Evolutionary conservation across 1,140 invertebrate species (phyloP), one percentile per base, ranked within the genome.

Genomic region (Manduca sexta): DNA sequence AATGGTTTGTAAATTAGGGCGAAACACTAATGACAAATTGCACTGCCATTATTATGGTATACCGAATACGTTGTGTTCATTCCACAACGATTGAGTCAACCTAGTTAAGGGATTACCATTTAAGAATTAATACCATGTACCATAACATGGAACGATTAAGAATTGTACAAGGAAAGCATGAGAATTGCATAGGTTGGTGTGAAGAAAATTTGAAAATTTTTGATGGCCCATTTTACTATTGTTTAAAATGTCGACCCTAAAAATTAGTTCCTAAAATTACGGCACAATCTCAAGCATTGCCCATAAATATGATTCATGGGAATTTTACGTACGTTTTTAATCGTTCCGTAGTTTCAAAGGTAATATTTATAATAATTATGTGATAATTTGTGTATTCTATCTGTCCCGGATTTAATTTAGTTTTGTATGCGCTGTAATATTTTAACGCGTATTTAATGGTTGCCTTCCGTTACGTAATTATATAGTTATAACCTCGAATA

Each of bases 351-450:
- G 21, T n/a, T 41, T 41, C 2, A 41, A 41, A 21, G 4, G 16
- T 41, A 12, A 26, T 26, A 26, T 26, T 30, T 26, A 16, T 37
- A 48, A 35, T 52, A 42, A 43, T 41, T 65, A 69, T 84, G 77
- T 84, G 75, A 81, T 81, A 80, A 69, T 70, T 61, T 49, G 56
- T 68, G 31, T 53, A 69, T 64, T 60, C 30, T 60, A 62, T 65
- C 71, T 69, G 68, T 81, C 73, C 69, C 58, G 31, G 12, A n/a
- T 26, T 11, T 46, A 38, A 34, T 46, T 42, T 38, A 13, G 15
- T 40, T 45, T 31, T 39, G 45, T 26, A 46, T 56, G 37, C 44
- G 43, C 41, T 39, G 35, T 53, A 35, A 61, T 65, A 29, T 34
- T 45, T 57, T 52, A 43, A 41, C 48, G 8, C 33, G n/a, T 42